Conservation (phyloP, 2,888 invertebrate genomes). For the Nephrotoma flavescens region DNA sequence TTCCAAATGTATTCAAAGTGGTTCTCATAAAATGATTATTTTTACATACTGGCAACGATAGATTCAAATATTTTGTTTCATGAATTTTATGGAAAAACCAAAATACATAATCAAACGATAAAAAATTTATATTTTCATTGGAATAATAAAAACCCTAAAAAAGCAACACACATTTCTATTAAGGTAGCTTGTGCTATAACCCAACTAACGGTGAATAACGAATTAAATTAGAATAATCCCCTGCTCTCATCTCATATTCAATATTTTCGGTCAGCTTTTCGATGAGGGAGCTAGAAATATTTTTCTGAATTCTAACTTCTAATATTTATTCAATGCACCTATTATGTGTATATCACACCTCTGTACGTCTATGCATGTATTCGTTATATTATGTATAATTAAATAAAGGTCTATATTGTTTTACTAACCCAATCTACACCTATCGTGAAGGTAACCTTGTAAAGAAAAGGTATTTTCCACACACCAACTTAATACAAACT, state of each 20-base stretch:
- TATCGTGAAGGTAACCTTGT: no score
- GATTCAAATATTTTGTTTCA: not conserved
- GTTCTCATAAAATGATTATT: not conserved
- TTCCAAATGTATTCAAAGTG: not conserved
- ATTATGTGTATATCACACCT: no score
- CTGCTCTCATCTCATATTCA: not conserved
- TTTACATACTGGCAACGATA: not conserved
- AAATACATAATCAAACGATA: not conserved
- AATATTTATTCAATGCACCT: not conserved
- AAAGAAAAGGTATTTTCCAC: no score
- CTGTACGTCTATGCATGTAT: no score
- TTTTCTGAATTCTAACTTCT: not conserved
- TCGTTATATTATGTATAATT: no score
- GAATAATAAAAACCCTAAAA: not conserved
- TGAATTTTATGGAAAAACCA: not conserved
- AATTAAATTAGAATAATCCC: not conserved
- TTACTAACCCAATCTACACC: no score
- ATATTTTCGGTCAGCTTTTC: not conserved
- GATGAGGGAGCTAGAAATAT: not conserved
- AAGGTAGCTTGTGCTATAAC: not conserved
- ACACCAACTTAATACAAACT: no score
- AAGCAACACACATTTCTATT: not conserved
- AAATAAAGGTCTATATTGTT: no score
- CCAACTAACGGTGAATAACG: not conserved
- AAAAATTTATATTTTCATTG: not conserved